Percentiles rank a stretch among this genome's conserved stretches.
Evolutionary conservation across 2,888 invertebrate species (phyloP).

Genomic region (Metalampra italica): DNA sequence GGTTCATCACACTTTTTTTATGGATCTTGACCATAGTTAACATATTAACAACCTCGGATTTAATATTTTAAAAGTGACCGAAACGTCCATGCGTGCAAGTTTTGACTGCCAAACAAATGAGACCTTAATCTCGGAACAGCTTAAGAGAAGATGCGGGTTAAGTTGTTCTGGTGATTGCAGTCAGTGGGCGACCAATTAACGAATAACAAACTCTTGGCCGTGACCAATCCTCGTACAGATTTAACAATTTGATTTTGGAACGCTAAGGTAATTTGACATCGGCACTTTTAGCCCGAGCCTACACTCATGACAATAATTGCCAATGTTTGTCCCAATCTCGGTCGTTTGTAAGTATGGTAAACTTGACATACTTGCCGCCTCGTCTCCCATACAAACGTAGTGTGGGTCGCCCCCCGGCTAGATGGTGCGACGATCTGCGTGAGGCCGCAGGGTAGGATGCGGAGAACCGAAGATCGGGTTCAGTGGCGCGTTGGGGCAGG

Average conservation of each 20-base stretch:
- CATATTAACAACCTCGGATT: conserved; percentile 58
- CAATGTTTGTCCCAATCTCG: conserved; percentile 17
- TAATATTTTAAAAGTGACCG: conserved; percentile 62
- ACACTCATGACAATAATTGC: conserved; percentile 22
- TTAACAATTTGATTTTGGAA: conserved; percentile 70
- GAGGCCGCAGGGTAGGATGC: too few relatives aligned
- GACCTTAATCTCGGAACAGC: conserved; percentile 11
- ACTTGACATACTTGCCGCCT: too few relatives aligned
- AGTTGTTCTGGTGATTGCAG: conserved; percentile 30
- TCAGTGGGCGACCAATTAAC: conserved; percentile 68
- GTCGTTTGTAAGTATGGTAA: conserved; percentile 12
- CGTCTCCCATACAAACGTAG: too few relatives aligned
- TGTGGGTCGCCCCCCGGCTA: too few relatives aligned
- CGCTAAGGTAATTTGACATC: conserved; percentile 63
- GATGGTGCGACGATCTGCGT: too few relatives aligned
- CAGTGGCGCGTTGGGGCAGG: too few relatives aligned
- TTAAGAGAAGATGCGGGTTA: conserved; percentile 17
- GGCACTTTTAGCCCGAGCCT: conserved; percentile 32
- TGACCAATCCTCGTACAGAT: conserved; percentile 74
- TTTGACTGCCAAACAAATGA: conserved; percentile 17
- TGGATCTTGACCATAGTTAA: conserved; percentile 63
- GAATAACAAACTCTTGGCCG: conserved; percentile 68
- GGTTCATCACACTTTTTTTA: conserved; percentile 55
- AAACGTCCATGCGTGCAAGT: conserved; percentile 39
- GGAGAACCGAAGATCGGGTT: too few relatives aligned